These are phyloP conservation scores for Malurus cyaneus DNA, from an alignment of 2,113 vertebrate genomes.

Conservation along the genomic window DNA sequence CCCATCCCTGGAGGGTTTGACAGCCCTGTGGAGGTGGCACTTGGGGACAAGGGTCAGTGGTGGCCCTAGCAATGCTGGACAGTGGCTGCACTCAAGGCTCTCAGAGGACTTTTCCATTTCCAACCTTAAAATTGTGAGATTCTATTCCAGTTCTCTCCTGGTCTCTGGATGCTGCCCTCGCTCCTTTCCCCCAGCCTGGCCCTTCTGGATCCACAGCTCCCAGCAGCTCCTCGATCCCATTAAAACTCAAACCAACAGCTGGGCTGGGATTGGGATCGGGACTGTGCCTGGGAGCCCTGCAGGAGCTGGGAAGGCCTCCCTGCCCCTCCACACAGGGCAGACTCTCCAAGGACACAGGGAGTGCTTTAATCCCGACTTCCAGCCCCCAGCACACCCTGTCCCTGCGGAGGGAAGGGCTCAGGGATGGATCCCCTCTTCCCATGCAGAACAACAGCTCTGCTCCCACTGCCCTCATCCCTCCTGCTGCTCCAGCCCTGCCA, in stretches of 20 bases:
- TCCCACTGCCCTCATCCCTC: neutral
- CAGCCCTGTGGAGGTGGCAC: neutral
- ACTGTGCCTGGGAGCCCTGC: neutral
- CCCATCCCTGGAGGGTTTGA: no score
- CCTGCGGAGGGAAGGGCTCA: neutral
- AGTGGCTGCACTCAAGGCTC: fast-evolving
- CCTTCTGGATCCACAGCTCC: neutral
- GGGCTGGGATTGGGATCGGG: fast-evolving
- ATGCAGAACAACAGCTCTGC: fast-evolving
- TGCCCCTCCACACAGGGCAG: neutral
- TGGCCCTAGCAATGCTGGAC: neutral
- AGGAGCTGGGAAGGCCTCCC: neutral
- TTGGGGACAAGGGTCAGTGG: fast-evolving
- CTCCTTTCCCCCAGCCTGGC: neutral
- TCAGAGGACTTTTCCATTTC: neutral
- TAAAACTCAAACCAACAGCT: neutral
- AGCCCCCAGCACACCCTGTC: neutral
- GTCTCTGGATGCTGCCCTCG: neutral
- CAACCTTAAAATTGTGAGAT: neutral
- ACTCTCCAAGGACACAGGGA: neutral
- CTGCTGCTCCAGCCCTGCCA: neutral
- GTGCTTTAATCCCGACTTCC: neutral
- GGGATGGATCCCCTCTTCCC: neutral
- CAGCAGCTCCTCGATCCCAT: neutral
- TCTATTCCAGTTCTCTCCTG: neutral